Percentiles rank a stretch among this genome's conserved stretches.
Evolutionary conservation across 2,797 vertebrate genomes (phyloP).

Genomic region (Trachurus trachurus): DNA sequence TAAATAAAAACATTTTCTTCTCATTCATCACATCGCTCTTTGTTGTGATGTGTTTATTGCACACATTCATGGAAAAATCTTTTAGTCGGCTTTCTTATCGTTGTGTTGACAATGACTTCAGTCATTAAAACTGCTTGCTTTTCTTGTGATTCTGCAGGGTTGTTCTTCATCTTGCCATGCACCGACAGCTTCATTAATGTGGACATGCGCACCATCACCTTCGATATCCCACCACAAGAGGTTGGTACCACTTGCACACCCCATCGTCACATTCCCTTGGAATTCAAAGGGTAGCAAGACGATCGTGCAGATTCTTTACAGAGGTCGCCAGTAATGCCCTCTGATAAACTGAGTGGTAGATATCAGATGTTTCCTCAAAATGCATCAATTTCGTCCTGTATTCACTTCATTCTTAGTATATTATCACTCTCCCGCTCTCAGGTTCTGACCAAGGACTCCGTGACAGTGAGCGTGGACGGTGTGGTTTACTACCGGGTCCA

Average conservation of each 20-base stretch:
- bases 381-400: not conserved
- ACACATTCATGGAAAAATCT: no score
- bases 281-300: conserved; percentile 19
- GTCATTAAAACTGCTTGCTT: conserved; percentile 66
- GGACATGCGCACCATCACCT: conserved; percentile 97
- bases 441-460: conserved; percentile 97
- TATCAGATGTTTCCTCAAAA: not conserved
- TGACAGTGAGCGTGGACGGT: conserved; percentile 94
- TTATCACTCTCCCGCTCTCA: conserved; percentile 60
- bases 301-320: not conserved
- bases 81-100: conserved; percentile 51
- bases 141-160: conserved; percentile 84
- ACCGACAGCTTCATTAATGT: conserved; percentile 97
- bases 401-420: not conserved
- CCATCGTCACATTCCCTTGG: no score
- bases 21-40: no score
- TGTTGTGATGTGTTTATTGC: no score
- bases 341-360: not conserved
- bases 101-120: conserved; percentile 70
- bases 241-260: conserved; percentile 75
- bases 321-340: not conserved
- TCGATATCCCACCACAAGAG: conserved; percentile 98
- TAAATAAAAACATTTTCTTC: no score
- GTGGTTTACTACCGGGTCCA: conserved; percentile 98
- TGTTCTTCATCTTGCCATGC: conserved; percentile 96